Conservation (phyloP, 2,797 vertebrate genomes). For the Onychomys torridus region DNA sequence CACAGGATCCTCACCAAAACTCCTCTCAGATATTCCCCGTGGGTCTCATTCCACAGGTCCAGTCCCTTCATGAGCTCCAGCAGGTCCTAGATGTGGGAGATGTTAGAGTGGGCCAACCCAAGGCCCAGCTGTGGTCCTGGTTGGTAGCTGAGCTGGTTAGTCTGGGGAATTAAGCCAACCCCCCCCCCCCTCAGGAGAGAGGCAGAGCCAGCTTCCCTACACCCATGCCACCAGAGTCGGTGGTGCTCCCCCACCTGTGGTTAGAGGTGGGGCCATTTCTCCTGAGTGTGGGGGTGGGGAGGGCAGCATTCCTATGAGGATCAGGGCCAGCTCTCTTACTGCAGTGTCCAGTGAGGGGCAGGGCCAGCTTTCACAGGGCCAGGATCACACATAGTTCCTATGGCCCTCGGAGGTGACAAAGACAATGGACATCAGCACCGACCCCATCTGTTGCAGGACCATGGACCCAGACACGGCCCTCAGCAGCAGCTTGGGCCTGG, state of each 20-base stretch:
- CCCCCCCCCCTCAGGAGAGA: too few species aligned
- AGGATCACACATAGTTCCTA: too few species aligned
- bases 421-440: too few species aligned
- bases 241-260: not conserved
- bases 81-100: not conserved
- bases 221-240: too few species aligned
- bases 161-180: not conserved
- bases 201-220: not conserved
- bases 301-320: not conserved
- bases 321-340: not conserved
- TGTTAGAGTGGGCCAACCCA: not conserved
- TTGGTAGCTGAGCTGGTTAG: not conserved
- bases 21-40: not conserved
- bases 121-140: not conserved
- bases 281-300: not conserved
- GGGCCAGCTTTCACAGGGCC: too few species aligned
- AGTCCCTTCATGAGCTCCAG: not conserved
- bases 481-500: too few species aligned
- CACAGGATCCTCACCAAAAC: not conserved
- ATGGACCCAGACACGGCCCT: too few species aligned
- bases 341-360: not conserved
- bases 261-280: not conserved
- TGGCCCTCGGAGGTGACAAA: too few species aligned
- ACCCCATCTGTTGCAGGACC: too few species aligned
- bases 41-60: not conserved